Conservation (phyloP, 2,113 vertebrate species). For the Tiliqua scincoides region DNA sequence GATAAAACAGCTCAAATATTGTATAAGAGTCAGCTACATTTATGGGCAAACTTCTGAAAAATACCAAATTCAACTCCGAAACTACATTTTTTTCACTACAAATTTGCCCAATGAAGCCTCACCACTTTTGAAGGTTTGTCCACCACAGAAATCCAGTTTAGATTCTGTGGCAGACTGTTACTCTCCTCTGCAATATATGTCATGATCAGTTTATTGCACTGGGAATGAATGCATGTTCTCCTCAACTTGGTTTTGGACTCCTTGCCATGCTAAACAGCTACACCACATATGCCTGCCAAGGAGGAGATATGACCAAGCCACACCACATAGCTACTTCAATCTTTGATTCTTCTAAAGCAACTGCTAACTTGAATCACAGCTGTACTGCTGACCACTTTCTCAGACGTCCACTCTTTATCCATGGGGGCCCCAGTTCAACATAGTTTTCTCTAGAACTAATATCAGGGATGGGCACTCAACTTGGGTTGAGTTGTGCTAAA, state of each 20-base stretch:
- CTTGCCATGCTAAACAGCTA: neutral
- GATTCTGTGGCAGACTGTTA: neutral
- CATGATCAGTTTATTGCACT: neutral
- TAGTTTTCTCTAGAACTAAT: neutral
- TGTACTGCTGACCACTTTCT: neutral
- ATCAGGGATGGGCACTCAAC: too few relatives aligned
- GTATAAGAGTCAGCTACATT: conserved; percentile 53
- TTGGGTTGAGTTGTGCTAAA: too few relatives aligned
- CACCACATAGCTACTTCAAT: neutral
- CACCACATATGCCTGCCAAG: neutral
- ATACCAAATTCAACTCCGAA: conserved; percentile 2
- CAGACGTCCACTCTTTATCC: neutral
- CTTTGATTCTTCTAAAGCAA: neutral
- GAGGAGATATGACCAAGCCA: neutral
- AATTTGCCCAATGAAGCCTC: neutral
- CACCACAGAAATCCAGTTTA: neutral
- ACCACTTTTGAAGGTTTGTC: neutral
- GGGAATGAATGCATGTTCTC: neutral
- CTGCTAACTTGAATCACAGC: neutral
- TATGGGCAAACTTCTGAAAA: conserved; percentile 31
- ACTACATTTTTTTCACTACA: neutral
- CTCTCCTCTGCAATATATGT: neutral
- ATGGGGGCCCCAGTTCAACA: neutral
- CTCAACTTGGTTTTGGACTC: too few relatives aligned
- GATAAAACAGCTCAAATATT: conserved; percentile 41